phyloP scores from a whole-genome alignment of 2,888 invertebrate species.

The Eupithecia subfuscata region DNA sequence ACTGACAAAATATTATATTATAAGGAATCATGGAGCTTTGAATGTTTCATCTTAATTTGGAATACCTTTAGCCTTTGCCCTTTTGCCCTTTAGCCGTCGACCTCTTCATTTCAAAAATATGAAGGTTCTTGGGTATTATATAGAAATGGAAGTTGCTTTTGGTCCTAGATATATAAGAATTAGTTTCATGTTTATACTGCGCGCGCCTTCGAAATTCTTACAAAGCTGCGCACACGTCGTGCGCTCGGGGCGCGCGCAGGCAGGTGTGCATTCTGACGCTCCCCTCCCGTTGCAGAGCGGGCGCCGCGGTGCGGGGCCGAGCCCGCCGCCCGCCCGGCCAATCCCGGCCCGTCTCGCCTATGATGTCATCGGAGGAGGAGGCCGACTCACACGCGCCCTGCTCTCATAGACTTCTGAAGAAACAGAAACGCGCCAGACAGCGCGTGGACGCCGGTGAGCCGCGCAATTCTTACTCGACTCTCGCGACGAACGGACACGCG shows the following conservation, averaged over 20 bases:
- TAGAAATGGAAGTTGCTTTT: slow-evolving; percentile 55
- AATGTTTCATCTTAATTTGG: background rate
- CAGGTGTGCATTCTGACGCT: slow-evolving; percentile 75
- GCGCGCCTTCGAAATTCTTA: slow-evolving; percentile 27
- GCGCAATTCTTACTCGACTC: slow-evolving; percentile 93
- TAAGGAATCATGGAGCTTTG: background rate
- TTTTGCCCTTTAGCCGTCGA: too few relatives aligned
- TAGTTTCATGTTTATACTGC: slow-evolving; percentile 31
- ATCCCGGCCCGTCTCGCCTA: slow-evolving; percentile 92
- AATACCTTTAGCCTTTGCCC: too few relatives aligned
- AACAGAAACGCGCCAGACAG: slow-evolving; percentile 97
- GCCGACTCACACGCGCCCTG: slow-evolving; percentile 96
- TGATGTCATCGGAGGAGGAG: slow-evolving; percentile 99
- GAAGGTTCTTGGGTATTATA: background rate
- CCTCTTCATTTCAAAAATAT: background rate
- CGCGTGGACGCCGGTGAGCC: slow-evolving; percentile 98
- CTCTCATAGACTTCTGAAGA: slow-evolving; percentile 96
- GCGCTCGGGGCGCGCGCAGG: slow-evolving; percentile 55
- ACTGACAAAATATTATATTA: too few relatives aligned
- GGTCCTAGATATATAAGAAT: slow-evolving; percentile 21
- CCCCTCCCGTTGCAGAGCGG: slow-evolving; percentile 81
- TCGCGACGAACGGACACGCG: slow-evolving; percentile 82
- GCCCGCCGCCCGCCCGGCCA: slow-evolving; percentile 89
- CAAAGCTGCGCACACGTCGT: slow-evolving; percentile 54
- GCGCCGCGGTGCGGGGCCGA: slow-evolving; percentile 82